Conservation (phyloP, 2,797 vertebrate species). For the Eurystomus glaucurus region DNA sequence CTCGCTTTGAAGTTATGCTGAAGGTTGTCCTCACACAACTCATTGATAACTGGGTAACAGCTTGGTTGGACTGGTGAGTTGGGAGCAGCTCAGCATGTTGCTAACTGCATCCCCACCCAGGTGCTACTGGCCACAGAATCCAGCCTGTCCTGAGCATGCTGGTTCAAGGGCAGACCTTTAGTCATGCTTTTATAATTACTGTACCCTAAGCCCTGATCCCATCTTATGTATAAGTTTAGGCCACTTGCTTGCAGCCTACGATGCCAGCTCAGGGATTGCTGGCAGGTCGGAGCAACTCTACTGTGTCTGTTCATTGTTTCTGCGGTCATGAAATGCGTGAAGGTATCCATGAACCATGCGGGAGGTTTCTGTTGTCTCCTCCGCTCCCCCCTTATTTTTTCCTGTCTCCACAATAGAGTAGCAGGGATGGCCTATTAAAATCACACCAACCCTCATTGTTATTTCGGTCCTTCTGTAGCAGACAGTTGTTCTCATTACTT, state of each 20-base stretch:
- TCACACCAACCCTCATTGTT: background rate
- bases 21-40: background rate
- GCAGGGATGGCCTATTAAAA: background rate
- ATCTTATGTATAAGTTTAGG: fast-evolving
- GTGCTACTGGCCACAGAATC: background rate
- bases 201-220: background rate
- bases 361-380: background rate
- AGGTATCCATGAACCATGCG: background rate
- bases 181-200: background rate
- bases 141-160: background rate
- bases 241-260: fast-evolving
- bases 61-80: background rate
- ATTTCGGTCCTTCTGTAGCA: constrained; percentile 43
- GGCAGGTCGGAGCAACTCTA: background rate
- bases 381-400: fast-evolving
- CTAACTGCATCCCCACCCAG: background rate
- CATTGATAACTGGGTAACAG: background rate
- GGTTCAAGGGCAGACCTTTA: background rate
- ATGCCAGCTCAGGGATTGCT: fast-evolving
- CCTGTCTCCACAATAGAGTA: background rate
- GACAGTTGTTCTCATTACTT: constrained; percentile 48
- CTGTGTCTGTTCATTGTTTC: background rate
- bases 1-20: background rate
- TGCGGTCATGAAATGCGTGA: fast-evolving
- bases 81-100: background rate